Conservation (phyloP, 2,888 invertebrate genomes). For the Thecocarcelia acutangulata region DNA sequence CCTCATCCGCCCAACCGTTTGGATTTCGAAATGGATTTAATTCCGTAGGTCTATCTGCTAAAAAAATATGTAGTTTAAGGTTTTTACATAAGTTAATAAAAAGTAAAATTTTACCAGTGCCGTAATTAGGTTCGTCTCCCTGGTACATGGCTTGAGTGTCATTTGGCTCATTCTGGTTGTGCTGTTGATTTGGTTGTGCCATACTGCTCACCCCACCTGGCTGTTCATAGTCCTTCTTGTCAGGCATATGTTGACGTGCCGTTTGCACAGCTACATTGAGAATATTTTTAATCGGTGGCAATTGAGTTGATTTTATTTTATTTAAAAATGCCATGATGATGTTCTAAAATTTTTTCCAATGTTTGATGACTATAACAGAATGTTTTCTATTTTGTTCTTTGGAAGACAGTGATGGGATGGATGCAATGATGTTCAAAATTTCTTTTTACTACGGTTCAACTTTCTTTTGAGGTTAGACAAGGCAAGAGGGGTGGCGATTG, state of each 20-base stretch:
- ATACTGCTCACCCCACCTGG: conserved; percentile 75
- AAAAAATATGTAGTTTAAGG: neutral
- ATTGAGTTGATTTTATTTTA: conserved; percentile 84
- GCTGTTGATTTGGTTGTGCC: conserved; percentile 70
- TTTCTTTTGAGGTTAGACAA: conserved; percentile 19
- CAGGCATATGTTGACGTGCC: conserved; percentile 89
- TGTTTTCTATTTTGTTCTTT: neutral
- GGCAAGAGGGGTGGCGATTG: conserved; percentile 7
- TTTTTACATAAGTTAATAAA: conserved; percentile 9
- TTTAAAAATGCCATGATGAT: conserved; percentile 84
- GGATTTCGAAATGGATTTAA: conserved; percentile 81
- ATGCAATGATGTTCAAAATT: conserved; percentile 55
- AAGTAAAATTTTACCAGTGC: conserved; percentile 55
- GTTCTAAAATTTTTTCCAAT: conserved; percentile 23
- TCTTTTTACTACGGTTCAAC: conserved; percentile 20
- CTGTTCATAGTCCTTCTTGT: conserved; percentile 82
- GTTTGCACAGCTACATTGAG: conserved; percentile 92
- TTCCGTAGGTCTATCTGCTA: conserved; percentile 76
- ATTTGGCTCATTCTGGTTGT: conserved; percentile 57
- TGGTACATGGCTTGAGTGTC: conserved; percentile 71
- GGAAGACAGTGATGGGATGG: conserved; percentile 49
- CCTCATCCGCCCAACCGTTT: conserved; percentile 76
- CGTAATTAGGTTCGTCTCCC: conserved; percentile 60
- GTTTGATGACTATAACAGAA: conserved; percentile 26
- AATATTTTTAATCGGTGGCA: conserved; percentile 89